Percentiles rank a stretch among this genome's conserved stretches.
These are phyloP conservation scores for Chaunax sp. DNA, from an alignment of 2,797 vertebrate species.

Conservation along the genomic window DNA sequence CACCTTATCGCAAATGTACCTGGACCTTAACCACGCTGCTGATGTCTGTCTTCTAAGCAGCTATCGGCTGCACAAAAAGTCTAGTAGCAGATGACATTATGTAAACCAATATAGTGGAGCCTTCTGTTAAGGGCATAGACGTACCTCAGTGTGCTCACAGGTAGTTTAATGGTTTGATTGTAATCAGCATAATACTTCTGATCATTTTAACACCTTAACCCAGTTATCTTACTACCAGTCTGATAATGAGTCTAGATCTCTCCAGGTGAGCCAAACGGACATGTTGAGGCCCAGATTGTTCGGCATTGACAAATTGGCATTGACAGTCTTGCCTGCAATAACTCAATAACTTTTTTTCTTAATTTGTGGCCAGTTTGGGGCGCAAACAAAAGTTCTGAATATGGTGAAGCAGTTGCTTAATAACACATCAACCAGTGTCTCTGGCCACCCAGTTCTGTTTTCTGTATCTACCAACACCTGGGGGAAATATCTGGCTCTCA, in stretches of 20 bases:
- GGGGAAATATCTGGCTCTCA: no score
- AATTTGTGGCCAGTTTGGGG: no score
- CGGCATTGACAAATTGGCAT: no score
- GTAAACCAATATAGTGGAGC: constrained; percentile 22
- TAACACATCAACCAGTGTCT: not conserved
- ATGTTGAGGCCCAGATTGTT: no score
- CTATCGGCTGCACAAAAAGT: constrained; percentile 4
- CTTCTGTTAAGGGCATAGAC: not conserved
- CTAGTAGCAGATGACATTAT: constrained; percentile 12
- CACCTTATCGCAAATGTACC: constrained; percentile 24
- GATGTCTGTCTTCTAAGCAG: not conserved
- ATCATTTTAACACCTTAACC: constrained; percentile 11
- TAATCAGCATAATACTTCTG: not conserved
- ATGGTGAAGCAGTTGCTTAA: not conserved
- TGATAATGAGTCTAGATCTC: constrained; percentile 17
- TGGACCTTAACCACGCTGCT: not conserved
- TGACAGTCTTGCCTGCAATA: not conserved
- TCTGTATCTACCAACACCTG: not conserved
- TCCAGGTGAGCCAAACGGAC: no score
- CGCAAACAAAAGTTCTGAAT: no score
- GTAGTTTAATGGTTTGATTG: not conserved
- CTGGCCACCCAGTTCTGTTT: not conserved
- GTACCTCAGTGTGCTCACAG: constrained; percentile 5
- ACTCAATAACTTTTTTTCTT: no score
- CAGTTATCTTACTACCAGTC: constrained; percentile 1